These are phyloP conservation scores for Pachypsylla venusta DNA, from an alignment of 1,140 invertebrate genomes.

Conservation along the genomic window DNA sequence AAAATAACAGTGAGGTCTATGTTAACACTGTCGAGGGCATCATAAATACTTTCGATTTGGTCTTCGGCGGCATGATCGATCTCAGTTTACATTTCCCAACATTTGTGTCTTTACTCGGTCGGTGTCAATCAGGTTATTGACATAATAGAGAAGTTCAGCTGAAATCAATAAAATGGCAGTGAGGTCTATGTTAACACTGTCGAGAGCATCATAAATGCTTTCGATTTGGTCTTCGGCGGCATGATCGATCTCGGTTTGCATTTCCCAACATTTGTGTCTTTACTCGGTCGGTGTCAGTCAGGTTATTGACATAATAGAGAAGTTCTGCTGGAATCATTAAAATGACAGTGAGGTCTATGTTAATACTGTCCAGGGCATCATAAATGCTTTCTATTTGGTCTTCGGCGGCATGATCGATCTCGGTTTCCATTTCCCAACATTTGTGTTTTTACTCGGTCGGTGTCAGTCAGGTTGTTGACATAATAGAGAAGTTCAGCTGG, in stretches of 20 bases:
- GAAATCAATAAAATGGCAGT: too few relatives aligned
- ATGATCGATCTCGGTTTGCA: background rate
- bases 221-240: slow-evolving; percentile 3
- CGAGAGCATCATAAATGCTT: slow-evolving; percentile 2
- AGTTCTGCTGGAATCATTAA: too few relatives aligned
- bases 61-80: slow-evolving; percentile 3
- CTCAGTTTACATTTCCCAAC: background rate
- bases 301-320: too few relatives aligned
- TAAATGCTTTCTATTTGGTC: slow-evolving; percentile 3
- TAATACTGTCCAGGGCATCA: background rate
- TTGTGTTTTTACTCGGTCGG: too few relatives aligned
- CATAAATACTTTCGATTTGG: background rate
- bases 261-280: background rate
- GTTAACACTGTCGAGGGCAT: slow-evolving; percentile 3
- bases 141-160: too few relatives aligned
- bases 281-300: too few relatives aligned
- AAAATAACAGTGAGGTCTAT: too few relatives aligned
- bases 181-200: background rate
- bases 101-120: too few relatives aligned
- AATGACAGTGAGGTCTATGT: too few relatives aligned
- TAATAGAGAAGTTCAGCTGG: too few relatives aligned
- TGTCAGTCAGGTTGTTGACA: too few relatives aligned
- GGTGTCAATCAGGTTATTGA: too few relatives aligned
- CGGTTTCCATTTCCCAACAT: background rate
- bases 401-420: slow-evolving; percentile 2